These are phyloP conservation scores for Corythaeola cristata DNA, from an alignment of 2,113 vertebrate genomes.

Conservation along the genomic window DNA sequence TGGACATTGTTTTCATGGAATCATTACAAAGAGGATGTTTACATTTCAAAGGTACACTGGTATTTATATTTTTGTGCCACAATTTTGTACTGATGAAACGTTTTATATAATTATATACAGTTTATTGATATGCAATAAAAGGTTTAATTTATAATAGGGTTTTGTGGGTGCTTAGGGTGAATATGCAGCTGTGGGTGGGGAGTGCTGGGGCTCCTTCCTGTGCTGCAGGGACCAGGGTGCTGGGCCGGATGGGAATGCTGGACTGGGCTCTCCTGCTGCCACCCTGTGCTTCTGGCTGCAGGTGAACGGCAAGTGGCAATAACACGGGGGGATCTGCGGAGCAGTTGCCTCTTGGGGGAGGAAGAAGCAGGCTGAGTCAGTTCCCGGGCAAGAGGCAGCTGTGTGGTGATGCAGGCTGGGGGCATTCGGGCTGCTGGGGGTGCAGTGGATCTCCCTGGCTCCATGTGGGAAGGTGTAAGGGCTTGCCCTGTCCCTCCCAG, in stretches of 20 bases:
- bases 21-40: constrained; percentile 81
- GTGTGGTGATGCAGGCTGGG: accelerated
- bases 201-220: no score
- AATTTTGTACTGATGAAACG: constrained; percentile 81
- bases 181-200: accelerated
- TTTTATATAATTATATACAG: constrained; percentile 84
- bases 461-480: accelerated
- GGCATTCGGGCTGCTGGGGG: neutral
- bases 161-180: neutral
- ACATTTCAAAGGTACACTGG: constrained; percentile 90
- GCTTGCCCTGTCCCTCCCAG: accelerated
- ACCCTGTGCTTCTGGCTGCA: neutral
- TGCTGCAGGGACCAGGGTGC: neutral
- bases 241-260: accelerated
- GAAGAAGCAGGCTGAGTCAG: neutral
- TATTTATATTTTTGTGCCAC: constrained; percentile 86
- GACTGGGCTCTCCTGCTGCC: neutral
- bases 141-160: constrained; percentile 78
- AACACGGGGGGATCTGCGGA: neutral
- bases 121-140: constrained; percentile 88
- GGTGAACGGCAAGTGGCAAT: neutral
- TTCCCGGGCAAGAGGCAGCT: neutral
- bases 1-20: constrained; percentile 73
- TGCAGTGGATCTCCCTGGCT: accelerated
- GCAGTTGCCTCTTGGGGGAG: neutral